A percentile compares a stretch with the other conserved stretches of the same genome.
These are phyloP conservation scores for Hozukius guyotensis DNA, from an alignment of 2,797 vertebrate genomes.

Conservation along the genomic window DNA sequence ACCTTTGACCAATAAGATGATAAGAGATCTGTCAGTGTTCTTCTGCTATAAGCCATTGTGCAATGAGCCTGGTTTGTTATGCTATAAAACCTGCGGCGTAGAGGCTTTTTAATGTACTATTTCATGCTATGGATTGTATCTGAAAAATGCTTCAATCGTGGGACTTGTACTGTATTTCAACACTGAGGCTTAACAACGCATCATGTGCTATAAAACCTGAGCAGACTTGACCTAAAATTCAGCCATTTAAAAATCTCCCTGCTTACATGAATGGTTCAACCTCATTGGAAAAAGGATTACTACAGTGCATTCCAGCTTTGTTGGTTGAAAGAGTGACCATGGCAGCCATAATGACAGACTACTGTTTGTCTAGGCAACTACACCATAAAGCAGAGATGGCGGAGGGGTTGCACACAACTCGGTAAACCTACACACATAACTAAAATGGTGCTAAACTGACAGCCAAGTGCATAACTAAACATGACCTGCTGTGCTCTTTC, in stretches of 20 bases:
- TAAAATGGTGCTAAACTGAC: constrained; percentile 3
- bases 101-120: neutral
- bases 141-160: neutral
- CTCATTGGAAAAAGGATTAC: constrained; percentile 36
- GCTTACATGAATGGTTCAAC: constrained; percentile 25
- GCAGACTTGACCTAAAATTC: neutral
- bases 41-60: neutral
- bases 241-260: neutral
- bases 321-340: constrained; percentile 39
- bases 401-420: constrained; percentile 9
- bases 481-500: neutral
- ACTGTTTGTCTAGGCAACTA: constrained; percentile 15
- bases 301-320: constrained; percentile 43
- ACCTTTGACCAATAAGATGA: constrained; percentile 16
- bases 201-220: neutral
- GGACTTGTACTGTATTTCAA: neutral
- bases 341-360: constrained; percentile 29
- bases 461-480: constrained; percentile 26
- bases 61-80: neutral
- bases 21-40: neutral
- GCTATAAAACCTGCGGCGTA: neutral
- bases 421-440: constrained; percentile 13
- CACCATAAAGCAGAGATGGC: constrained; percentile 11
- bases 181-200: neutral
- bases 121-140: neutral